Percentiles rank a stretch among this genome's conserved stretches.
These are phyloP conservation scores for Actenoides lindsayi DNA, from an alignment of 2,113 vertebrate species.

Conservation along the genomic window DNA sequence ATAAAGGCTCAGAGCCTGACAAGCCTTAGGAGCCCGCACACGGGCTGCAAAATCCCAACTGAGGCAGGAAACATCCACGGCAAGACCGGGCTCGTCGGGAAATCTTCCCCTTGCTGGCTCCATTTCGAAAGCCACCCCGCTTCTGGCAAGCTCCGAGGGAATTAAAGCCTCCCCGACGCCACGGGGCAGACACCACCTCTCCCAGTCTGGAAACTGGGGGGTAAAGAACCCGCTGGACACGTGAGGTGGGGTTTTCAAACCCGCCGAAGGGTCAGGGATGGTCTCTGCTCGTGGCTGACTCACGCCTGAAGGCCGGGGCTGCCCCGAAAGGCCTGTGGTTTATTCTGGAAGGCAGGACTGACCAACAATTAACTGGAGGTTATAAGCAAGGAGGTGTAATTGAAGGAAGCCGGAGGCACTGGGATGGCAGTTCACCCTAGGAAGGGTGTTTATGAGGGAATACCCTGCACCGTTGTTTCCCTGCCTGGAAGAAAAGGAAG, in stretches of 20 bases:
- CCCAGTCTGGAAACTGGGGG: accelerated
- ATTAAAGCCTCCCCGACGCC: not conserved
- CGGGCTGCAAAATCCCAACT: not conserved
- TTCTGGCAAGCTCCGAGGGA: not conserved
- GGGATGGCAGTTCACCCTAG: not conserved
- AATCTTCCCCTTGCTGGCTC: not conserved
- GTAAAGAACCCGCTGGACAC: accelerated
- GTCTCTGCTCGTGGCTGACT: not conserved
- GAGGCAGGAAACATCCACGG: not conserved
- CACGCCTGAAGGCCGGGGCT: not conserved
- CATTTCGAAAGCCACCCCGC: not conserved
- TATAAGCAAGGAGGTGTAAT: not conserved
- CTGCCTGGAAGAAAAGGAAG: not conserved
- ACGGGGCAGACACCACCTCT: not conserved
- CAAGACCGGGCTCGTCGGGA: not conserved
- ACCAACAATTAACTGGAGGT: not conserved
- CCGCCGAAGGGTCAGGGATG: not conserved
- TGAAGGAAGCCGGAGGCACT: not conserved
- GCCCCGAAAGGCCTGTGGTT: not conserved
- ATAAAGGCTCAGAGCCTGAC: not conserved
- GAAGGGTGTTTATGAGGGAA: accelerated
- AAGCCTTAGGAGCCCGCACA: accelerated
- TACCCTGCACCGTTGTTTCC: not conserved
- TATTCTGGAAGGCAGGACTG: not conserved
- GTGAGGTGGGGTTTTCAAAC: not conserved